phyloP scores from a whole-genome alignment of 2,113 vertebrate genomes.

The Puffinus mauretanicus region DNA sequence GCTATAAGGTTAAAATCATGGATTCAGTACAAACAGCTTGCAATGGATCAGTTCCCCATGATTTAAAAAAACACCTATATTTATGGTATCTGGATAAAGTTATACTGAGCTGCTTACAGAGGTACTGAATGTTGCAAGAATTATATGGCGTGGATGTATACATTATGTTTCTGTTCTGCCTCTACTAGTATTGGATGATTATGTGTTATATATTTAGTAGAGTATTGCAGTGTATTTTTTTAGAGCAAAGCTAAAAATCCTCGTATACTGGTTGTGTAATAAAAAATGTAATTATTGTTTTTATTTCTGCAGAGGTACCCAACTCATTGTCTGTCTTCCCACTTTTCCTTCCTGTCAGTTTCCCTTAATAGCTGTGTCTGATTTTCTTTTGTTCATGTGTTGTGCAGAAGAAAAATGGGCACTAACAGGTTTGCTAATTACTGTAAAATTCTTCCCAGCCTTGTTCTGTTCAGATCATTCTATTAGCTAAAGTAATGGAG shows the following conservation, averaged over 20 bases:
- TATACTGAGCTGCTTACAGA: background rate
- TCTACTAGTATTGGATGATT: background rate
- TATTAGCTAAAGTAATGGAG: constrained; percentile 42
- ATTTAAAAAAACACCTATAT: background rate
- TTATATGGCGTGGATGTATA: background rate
- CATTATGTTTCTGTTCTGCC: background rate
- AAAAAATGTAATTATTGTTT: background rate
- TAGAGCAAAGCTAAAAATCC: background rate
- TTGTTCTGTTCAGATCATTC: constrained; percentile 11
- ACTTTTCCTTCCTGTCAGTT: background rate
- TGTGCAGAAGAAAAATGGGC: constrained; percentile 22
- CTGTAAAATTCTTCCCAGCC: constrained; percentile 12
- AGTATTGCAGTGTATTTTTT: background rate
- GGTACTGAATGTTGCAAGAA: background rate
- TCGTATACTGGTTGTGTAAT: background rate
- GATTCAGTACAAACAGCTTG: background rate
- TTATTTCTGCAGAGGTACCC: background rate
- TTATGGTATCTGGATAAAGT: background rate
- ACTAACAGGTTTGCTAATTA: constrained; percentile 50
- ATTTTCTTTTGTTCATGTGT: constrained; percentile 13
- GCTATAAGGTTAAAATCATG: background rate
- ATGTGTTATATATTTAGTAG: background rate
- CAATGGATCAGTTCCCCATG: background rate
- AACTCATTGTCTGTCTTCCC: background rate
- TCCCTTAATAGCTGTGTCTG: background rate